Evolutionary conservation across 2,113 vertebrate genomes (phyloP).

Genomic region (Athene cunicularia): DNA sequence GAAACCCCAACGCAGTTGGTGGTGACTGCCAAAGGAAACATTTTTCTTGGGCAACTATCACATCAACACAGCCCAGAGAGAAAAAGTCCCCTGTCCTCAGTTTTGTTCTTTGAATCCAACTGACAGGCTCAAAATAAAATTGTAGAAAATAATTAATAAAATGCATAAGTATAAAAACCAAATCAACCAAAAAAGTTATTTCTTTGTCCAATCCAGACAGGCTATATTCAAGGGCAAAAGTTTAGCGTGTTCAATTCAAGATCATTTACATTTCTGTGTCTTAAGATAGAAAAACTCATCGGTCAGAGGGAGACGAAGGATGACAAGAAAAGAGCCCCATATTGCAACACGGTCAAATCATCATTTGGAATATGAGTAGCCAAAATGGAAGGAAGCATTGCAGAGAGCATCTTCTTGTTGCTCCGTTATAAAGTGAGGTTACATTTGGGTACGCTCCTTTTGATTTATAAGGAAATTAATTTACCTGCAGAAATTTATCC

Average conservation of each 20-base stretch:
- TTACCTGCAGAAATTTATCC: background rate
- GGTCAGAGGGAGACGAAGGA: background rate
- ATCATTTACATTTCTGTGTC: fast-evolving
- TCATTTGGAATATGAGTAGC: background rate
- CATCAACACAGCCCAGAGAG: background rate
- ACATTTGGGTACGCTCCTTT: background rate
- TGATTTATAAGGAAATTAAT: background rate
- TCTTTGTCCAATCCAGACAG: background rate
- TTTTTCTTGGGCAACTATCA: background rate
- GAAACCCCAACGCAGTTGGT: background rate
- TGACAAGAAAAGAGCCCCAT: background rate
- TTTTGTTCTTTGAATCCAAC: background rate
- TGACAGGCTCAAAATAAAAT: background rate
- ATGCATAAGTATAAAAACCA: background rate
- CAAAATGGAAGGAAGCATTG: background rate
- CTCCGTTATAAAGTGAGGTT: background rate
- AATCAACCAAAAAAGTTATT: background rate
- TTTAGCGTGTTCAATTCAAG: background rate
- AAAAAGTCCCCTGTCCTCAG: background rate
- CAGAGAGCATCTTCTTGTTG: background rate
- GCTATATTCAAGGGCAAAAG: background rate
- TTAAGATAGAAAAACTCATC: background rate
- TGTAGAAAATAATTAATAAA: background rate
- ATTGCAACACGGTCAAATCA: background rate
- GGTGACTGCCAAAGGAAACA: background rate